Evolutionary conservation across 2,797 vertebrate species (phyloP).

Genomic region (Betta splendens): DNA sequence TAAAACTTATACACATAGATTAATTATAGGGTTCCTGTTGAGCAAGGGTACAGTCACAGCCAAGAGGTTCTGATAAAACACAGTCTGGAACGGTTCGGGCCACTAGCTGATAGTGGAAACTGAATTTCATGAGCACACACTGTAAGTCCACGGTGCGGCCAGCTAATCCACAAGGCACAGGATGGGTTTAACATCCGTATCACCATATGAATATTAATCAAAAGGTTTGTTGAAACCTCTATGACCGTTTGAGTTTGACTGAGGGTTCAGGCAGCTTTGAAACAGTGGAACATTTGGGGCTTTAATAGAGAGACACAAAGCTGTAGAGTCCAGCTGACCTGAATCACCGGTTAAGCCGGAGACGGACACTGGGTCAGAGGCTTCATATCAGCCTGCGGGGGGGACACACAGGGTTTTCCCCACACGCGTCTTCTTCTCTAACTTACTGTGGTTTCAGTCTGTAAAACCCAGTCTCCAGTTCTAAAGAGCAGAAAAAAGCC

Average conservation of each 20-base stretch:
- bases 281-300: no score
- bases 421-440: not conserved
- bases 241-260: no score
- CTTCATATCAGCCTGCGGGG: conserved; percentile 2
- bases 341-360: conserved; percentile 23
- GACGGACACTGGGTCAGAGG: conserved; percentile 24
- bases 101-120: not conserved
- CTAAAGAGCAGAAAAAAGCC: not conserved
- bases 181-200: no score
- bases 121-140: not conserved
- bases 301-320: not conserved
- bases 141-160: not conserved
- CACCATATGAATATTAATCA: no score
- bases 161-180: no score
- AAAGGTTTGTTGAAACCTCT: no score
- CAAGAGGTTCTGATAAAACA: not conserved
- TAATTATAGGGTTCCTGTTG: conserved; percentile 11
- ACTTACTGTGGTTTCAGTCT: no score
- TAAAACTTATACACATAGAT: conserved; percentile 8
- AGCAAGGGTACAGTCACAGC: not conserved
- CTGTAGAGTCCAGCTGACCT: conserved; percentile 14
- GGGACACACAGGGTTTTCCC: not conserved
- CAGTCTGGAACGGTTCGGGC: conserved; percentile 1
- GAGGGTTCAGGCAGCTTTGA: no score
- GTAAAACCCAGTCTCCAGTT: no score